Base-by-base conservation (phyloP, 92 coral and sea anemone genomes). In the Muricea muricata region DNA sequence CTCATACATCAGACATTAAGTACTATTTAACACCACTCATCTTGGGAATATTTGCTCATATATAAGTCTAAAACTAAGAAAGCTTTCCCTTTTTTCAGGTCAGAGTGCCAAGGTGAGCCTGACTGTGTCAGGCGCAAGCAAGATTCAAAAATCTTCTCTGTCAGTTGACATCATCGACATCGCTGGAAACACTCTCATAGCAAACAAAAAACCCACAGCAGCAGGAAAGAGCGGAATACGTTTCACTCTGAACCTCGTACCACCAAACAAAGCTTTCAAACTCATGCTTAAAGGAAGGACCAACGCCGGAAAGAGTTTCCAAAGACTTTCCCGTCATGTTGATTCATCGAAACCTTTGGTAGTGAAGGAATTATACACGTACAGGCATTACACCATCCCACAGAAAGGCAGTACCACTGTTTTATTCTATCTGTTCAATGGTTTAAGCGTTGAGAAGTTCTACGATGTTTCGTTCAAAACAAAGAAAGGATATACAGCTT, bases 261-360 rank as follows among this genome's bases (percentile, higher is more conserved):
- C 78, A 34, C 78, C 78, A 72, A 72, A 40, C 55, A 72, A 72
- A 40, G 31, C 78, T 41, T 72, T 72, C 78, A 72, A 72, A 41
- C 54, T 72, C 28, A 15, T 72, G 78, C 54, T 72, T 14, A 72
- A 72, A 42, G 55, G 78, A 14, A 72, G 42, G 26, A 72, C 78
- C 13, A 72, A 5, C 3, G 26, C 29, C 0, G 32, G 54, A 18
- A 24, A 35, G 17, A 4, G 13, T 12, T 72, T 72, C 78, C 78
- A 72, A 72, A 72, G 78, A 72, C 40, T 72, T 39, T 72, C 78
- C 17, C 78, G 55, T 13, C 78, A 72, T n/a, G 78, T 40, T 20
- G 55, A 40, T 29, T 41, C 48, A 1, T 41, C 78, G 14, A 72
- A 72, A 47, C 52, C 78, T 35, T 72, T 72, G 55, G 55, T 72